Conservation (phyloP, 35 echinoderm and acorn worm genomes). For the Lytechinus pictus region DNA sequence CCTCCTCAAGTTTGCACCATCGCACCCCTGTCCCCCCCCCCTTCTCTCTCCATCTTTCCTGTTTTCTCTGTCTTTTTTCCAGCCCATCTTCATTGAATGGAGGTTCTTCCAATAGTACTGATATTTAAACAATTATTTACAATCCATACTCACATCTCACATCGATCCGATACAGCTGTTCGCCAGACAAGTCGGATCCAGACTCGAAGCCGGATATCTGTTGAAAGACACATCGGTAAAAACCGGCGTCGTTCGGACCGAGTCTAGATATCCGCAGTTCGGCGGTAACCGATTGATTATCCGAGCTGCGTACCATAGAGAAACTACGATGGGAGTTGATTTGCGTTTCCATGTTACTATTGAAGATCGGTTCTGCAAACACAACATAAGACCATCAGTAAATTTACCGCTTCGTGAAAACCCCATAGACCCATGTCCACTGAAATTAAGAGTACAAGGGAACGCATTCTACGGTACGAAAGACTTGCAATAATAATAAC, state of each 20-base stretch:
- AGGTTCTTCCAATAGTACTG: too few species aligned
- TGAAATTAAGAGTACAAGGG: too few species aligned
- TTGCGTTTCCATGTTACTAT: background rate
- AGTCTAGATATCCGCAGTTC: background rate
- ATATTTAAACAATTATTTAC: background rate
- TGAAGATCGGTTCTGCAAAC: background rate
- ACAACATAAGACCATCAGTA: too few species aligned
- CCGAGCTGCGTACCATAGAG: background rate
- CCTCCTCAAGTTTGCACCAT: too few species aligned
- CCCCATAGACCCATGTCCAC: too few species aligned
- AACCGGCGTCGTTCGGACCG: background rate
- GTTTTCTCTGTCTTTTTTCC: too few species aligned
- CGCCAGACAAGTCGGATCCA: background rate
- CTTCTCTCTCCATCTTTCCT: too few species aligned
- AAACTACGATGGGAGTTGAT: background rate
- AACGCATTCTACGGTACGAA: too few species aligned
- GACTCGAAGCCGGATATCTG: background rate
- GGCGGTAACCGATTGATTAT: background rate
- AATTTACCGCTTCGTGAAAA: too few species aligned
- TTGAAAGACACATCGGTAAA: background rate
- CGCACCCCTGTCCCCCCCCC: too few species aligned
- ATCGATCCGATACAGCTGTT: background rate
- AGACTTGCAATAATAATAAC: too few species aligned
- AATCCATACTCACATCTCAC: background rate
- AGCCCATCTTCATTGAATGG: too few species aligned